Percentiles rank a stretch among this genome's conserved stretches.
These are phyloP conservation scores for Pterocles gutturalis DNA, from an alignment of 2,113 vertebrate species.

Conservation along the genomic window DNA sequence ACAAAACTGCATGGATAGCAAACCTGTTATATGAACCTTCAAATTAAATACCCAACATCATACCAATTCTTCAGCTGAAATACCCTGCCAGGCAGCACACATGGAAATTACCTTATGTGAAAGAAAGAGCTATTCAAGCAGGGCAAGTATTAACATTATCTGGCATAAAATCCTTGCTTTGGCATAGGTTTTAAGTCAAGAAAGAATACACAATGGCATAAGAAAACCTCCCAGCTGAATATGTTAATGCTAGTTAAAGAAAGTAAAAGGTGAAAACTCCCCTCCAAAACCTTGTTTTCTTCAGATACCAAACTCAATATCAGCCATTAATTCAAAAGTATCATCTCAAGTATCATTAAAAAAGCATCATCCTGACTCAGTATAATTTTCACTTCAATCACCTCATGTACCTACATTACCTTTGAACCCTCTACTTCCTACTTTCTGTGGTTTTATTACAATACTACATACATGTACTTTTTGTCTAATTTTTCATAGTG, in stretches of 20 bases:
- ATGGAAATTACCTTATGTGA: constrained; percentile 20
- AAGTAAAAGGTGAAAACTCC: neutral
- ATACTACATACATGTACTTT: neutral
- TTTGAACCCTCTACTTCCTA: neutral
- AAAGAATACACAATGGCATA: constrained; percentile 12
- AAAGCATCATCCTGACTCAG: neutral
- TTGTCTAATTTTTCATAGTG: neutral
- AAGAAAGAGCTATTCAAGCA: constrained; percentile 21
- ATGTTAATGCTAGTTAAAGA: neutral
- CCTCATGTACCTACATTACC: neutral
- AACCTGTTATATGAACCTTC: constrained; percentile 18
- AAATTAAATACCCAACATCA: constrained; percentile 25
- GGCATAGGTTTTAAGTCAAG: neutral
- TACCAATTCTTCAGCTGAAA: constrained; percentile 23
- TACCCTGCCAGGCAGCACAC: neutral
- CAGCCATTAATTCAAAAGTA: neutral
- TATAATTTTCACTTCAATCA: neutral
- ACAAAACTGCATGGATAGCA: constrained; percentile 17
- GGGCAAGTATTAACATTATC: constrained; percentile 15
- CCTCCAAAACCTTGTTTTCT: neutral
- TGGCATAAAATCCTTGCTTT: constrained; percentile 40
- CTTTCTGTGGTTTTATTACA: neutral
- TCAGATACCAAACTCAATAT: neutral
- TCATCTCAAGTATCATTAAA: neutral
- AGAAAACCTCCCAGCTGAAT: constrained; percentile 21